These are phyloP conservation scores for Odontamblyopus lacepedii DNA, from an alignment of 2,797 vertebrate species.

Conservation along the genomic window DNA sequence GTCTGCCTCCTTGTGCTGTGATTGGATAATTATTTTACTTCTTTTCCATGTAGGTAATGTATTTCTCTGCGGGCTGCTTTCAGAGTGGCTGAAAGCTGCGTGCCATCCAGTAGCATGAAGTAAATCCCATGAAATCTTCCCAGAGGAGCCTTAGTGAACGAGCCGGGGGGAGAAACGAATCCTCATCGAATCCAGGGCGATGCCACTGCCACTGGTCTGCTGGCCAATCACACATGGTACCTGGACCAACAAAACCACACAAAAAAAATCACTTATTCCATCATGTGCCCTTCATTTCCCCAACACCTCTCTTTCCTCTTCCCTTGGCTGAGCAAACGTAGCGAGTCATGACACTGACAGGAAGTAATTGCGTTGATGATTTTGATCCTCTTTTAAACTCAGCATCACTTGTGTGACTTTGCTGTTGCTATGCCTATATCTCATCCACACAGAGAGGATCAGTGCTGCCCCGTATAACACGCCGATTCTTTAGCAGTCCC, in stretches of 20 bases:
- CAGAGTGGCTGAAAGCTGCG: constrained; percentile 57
- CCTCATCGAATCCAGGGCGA: constrained; percentile 67
- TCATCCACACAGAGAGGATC: constrained; percentile 62
- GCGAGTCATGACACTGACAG: constrained; percentile 14
- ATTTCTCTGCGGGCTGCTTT: constrained; percentile 64
- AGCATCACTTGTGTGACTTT: constrained; percentile 51
- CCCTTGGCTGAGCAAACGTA: constrained; percentile 34
- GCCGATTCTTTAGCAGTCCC: constrained; percentile 59
- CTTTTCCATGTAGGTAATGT: constrained; percentile 68
- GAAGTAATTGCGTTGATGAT: constrained; percentile 48
- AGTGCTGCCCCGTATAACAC: constrained; percentile 61
- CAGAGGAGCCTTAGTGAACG: constrained; percentile 54
- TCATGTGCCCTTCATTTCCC: constrained; percentile 12
- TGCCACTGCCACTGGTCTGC: constrained; percentile 60
- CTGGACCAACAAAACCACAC: constrained; percentile 67
- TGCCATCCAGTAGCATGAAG: constrained; percentile 68
- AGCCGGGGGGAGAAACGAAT: constrained; percentile 52
- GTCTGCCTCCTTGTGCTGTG: constrained; percentile 74
- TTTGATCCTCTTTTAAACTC: constrained; percentile 47
- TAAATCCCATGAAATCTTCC: constrained; percentile 76
- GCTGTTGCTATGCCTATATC: constrained; percentile 68
- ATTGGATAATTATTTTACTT: constrained; percentile 80
- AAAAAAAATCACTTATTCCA: constrained; percentile 69
- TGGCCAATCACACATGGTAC: constrained; percentile 77
- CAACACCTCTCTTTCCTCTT: constrained; percentile 1